Evolutionary conservation across 2,113 vertebrate species (phyloP).

Genomic region (Podilymbus podiceps): DNA sequence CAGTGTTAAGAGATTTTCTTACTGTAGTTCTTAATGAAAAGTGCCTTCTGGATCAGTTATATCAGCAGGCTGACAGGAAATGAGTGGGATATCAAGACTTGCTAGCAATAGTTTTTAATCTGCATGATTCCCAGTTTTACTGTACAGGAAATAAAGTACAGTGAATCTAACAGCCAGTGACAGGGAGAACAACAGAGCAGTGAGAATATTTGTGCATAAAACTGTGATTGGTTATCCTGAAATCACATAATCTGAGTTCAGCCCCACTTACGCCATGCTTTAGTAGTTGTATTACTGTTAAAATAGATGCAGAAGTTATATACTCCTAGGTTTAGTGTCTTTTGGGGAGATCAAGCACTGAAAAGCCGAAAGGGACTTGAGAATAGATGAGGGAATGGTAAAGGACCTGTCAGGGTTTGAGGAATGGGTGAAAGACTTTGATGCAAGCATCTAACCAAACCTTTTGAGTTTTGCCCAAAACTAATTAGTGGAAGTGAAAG

Average conservation of each 20-base stretch:
- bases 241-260: background rate
- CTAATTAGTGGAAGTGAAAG: background rate
- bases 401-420: background rate
- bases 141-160: background rate
- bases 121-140: constrained; percentile 4
- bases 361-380: background rate
- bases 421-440: background rate
- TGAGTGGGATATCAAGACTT: constrained; percentile 50
- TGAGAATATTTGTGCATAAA: background rate
- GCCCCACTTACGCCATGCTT: background rate
- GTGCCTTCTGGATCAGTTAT: constrained; percentile 41
- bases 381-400: background rate
- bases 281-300: background rate
- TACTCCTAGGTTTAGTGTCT: background rate
- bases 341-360: background rate
- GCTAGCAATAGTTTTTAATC: constrained; percentile 63
- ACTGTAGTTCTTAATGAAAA: constrained; percentile 52
- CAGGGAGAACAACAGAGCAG: background rate
- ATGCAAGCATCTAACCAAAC: background rate
- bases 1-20: constrained; percentile 32
- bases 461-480: background rate
- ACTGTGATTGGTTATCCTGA: background rate
- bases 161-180: background rate
- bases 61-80: constrained; percentile 58
- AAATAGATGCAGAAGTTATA: background rate